Evolutionary conservation across 1,140 invertebrate species (phyloP), one percentile per base, ranked within the genome.

Genomic region (Leptopilina clavipes): DNA sequence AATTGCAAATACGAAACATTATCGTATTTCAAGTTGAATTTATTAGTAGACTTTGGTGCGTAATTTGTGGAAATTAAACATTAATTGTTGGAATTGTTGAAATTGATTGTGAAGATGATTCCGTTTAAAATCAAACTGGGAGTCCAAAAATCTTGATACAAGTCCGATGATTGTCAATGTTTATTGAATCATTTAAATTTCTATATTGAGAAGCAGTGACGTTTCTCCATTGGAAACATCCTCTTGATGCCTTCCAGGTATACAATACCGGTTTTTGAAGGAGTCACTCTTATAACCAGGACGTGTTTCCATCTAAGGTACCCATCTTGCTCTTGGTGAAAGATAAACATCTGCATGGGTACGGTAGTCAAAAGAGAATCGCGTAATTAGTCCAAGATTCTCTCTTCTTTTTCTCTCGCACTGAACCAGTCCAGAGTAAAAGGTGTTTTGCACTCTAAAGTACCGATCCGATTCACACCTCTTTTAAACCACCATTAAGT

Each of bases 281-380:
- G 44, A 72, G 70, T 70, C 31, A 45, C 73, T 65, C 22, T 65
- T 65, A 84, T 83, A 83, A 86, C 83, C 83, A 83, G 79, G 78
- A 85, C 76, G 79, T 72, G 76, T 71, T 76, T 78, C 83, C 84
- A 86, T 85, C 82, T 82, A 81, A 79, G 81, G 82, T 77, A 79
- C 76, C 84, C 82, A 82, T 84, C 86, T 82, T 76, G 79, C 72
- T 82, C 83, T 81, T 19, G 31, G 48, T 75, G 79, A 76, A 86
- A 89, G 88, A 89, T 89, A 89, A 88, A 87, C 83, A 89, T 89
- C 88, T 76, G 80, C 76, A 79, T 81, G 81, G 81, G 75, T 82
- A 83, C 85, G 82, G 85, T 86, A 88, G 86, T 86, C 84, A 79
- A 81, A 40, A 84, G 81, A 72, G 77, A 80, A 77, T 80, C 81